Conservation (phyloP, 1,140 invertebrate species). For the Maconellicoccus hirsutus region DNA sequence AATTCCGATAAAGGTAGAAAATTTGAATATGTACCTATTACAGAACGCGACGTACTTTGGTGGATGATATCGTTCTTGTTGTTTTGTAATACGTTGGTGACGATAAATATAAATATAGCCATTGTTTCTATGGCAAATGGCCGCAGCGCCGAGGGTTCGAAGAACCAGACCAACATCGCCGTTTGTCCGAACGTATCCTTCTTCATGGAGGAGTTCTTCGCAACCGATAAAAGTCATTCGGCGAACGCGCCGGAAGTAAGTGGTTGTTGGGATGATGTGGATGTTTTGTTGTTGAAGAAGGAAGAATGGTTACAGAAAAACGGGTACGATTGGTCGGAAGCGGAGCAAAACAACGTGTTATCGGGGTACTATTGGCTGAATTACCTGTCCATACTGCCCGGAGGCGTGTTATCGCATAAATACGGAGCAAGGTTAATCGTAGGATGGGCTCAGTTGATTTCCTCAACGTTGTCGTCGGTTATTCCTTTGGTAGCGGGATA, state of each 20-base stretch:
- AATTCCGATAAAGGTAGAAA: too few relatives aligned
- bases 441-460: slow-evolving; percentile 51
- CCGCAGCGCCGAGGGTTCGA: background rate
- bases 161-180: background rate
- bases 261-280: too few relatives aligned
- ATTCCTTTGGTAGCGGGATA: slow-evolving; percentile 51
- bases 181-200: background rate
- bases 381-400: slow-evolving; percentile 41
- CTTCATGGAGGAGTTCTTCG: background rate
- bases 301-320: slow-evolving; percentile 29
- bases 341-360: slow-evolving; percentile 50
- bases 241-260: too few relatives aligned
- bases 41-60: background rate
- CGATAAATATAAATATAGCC: background rate
- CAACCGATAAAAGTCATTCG: too few relatives aligned
- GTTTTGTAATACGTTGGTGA: background rate
- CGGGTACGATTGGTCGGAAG: slow-evolving; percentile 52
- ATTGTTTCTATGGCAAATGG: background rate
- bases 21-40: background rate
- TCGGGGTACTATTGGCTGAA: slow-evolving; percentile 59
- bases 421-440: slow-evolving; percentile 61
- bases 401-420: slow-evolving; percentile 53
- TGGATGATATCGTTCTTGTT: background rate
- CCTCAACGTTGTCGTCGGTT: slow-evolving; percentile 52
- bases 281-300: too few relatives aligned